A percentile compares a stretch with the other conserved stretches of the same genome.
These are phyloP conservation scores for Antennarius striatus DNA, from an alignment of 2,113 vertebrate species.

Conservation along the genomic window DNA sequence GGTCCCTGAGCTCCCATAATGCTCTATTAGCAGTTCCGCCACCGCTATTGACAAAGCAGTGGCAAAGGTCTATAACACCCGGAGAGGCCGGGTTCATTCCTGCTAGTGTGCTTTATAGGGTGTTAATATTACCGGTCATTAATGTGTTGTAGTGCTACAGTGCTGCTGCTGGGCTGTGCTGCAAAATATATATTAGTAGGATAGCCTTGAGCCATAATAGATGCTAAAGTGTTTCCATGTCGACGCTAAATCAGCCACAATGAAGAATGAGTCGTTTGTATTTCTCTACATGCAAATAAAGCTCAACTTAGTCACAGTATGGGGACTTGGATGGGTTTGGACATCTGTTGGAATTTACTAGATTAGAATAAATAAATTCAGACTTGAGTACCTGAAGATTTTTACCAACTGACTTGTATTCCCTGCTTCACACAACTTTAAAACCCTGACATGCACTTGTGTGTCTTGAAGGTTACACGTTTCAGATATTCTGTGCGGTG, in stretches of 20 bases:
- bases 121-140: not conserved
- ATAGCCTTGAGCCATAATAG: too few species aligned
- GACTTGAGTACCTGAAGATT: too few species aligned
- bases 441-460: not conserved
- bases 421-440: not conserved
- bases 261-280: too few species aligned
- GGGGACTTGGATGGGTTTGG: too few species aligned
- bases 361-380: too few species aligned
- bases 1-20: conserved; percentile 87
- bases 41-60: conserved; percentile 90
- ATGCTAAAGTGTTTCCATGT: too few species aligned
- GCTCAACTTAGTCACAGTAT: too few species aligned
- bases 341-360: too few species aligned
- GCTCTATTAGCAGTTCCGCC: conserved; percentile 88
- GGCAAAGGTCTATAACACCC: conserved; percentile 68
- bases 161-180: too few species aligned
- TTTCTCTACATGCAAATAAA: too few species aligned
- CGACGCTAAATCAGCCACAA: too few species aligned
- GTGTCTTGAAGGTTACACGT: conserved; percentile 57
- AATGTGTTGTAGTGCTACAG: not conserved
- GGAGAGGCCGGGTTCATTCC: conserved; percentile 22
- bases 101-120: not conserved
- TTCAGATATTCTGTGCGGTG: conserved; percentile 44
- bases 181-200: too few species aligned
- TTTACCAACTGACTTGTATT: not conserved